Evolutionary conservation across 2,888 invertebrate species (phyloP), one percentile per base, ranked within the genome.

Genomic region (Zygogramma bicolorata): DNA sequence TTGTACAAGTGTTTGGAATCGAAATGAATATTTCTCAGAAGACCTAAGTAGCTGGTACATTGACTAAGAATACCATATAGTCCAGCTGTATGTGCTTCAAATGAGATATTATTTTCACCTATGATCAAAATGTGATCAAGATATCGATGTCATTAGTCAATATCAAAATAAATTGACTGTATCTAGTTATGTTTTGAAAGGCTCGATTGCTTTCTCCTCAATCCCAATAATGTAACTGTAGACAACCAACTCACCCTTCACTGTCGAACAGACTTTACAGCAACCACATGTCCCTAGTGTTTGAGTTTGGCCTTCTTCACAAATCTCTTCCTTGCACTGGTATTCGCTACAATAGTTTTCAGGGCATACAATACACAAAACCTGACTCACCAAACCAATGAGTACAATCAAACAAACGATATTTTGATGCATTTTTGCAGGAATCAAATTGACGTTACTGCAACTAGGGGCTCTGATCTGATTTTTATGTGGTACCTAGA

Each of bases 201-300:
- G n/a, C n/a, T n/a, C n/a, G n/a, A n/a, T n/a, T n/a, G n/a, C n/a
- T n/a, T n/a, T n/a, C n/a, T n/a, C n/a, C n/a, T n/a, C n/a, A n/a
- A n/a, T n/a, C n/a, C n/a, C n/a, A n/a, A n/a, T n/a, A n/a, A n/a
- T n/a, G n/a, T n/a, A n/a, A n/a, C n/a, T n/a, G n/a, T n/a, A n/a
- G n/a, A 38, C 1, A 46, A 20, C 46, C 18, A 66, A 49, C 60
- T 73, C 67, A 75, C 75, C 59, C 34, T 73, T 27, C 25, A 73
- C 59, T 5, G 70, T 73, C 20, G 68, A 22, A 49, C 75, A 75
- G 15, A 67, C 29, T 40, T 68, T 34, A 40, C 75, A 75, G 38
- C 75, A 75, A 6, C 38, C 63, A 59, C 75, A 75, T 59, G 65
- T 69, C 49, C 75, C 75, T 46, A 68, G 73, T 18, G 63, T 65